Evolutionary conservation across 2,113 vertebrate species (phyloP), one percentile per base, ranked within the genome.

Genomic region (Maccullochella peelii): DNA sequence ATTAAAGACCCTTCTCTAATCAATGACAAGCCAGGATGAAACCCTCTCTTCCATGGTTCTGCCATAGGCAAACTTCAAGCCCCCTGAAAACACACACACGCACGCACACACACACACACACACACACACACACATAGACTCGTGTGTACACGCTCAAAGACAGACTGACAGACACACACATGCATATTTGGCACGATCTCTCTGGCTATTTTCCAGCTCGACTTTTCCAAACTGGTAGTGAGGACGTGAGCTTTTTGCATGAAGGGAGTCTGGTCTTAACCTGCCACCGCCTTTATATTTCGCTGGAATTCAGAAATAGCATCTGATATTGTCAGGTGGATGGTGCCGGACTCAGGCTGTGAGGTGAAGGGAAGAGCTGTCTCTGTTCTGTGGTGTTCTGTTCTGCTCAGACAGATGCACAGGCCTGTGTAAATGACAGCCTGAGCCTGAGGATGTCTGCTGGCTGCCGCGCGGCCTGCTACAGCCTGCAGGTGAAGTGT

Each of bases 401-500:
- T 75, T 84, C 88, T 83, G 96, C 96, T 92, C 96, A 97, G 96
- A 96, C 97, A 98, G 98, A 98, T 98, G 97, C 98, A 97, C 96
- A 91, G 91, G 96, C 95, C 97, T 95, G 97, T 95, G 95, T 96
- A 98, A 98, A 97, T 99, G 98, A 98, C 97, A 98, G 98, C 95
- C 97, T 96, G 97, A 97, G 97, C 98, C 98, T 93, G 96, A 96
- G 97, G 98, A 98, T 93, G 97, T 97, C 94, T 95, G 96, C 97
- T 96, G 97, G 95, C 97, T 97, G 96, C 97, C 95, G 96, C 96
- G 95, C 95, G 84, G 97, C 96, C 97, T 96, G 97, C 96, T 97
- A 96, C 97, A 98, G 98, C 98, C 98, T 96, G 96, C 98, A 99
- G 98, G 98, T 99, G 97, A 99, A 99, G 98, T 98, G 97, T 99